Base-by-base conservation (phyloP, 2,797 vertebrate species). In the Coregonus ussuriensis region DNA sequence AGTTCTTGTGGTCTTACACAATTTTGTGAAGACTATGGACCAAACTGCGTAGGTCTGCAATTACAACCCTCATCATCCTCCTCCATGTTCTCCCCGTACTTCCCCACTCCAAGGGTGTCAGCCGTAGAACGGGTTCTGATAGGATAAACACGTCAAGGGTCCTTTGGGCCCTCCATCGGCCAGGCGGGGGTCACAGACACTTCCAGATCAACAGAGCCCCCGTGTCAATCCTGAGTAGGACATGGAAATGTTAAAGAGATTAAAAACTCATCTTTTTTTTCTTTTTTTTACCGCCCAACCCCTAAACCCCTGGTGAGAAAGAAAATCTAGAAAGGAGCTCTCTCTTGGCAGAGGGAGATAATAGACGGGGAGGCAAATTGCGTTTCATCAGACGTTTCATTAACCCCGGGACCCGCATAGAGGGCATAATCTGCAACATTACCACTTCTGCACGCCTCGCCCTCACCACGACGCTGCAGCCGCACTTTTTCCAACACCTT, bases 371-470 rank as follows among this genome's bases (percentile, higher is more conserved):
- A 90, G 92, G 93, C 89, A 93, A 94, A 95, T 93, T 93, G 93
- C 89, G 66, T 93, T 93, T 94, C 93, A 94, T 95, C 93, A 94
- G 92, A 92, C 92, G 89, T 95, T 95, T 94, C 93, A 95, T 95
- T 95, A 95, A 95, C 94, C 94, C 89, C 79, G 37, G 80, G 93
- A 94, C 93, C 94, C 59, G 82, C 82, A 68, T 84, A 89, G 90
- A 93, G 88, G 91, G 88, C 89, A 91, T 94, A 94, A 95, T 95
- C 94, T 94, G 92, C 91, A 94, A 93, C 93, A 95, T 94, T 94
- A 93, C 91, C 88, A 87, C 87, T 93, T 94, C 81, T 88, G 91
- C 94, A 95, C 93, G 92, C 89, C 59, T 91, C 88, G 86, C 29
- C 65, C 82, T 83, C 4, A 73, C 76, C 84, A 81, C 83, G 86